Percentiles rank a stretch among this genome's conserved stretches.
phyloP scores from a whole-genome alignment of 2,797 vertebrate species.

The Halcyon leucocephala region DNA sequence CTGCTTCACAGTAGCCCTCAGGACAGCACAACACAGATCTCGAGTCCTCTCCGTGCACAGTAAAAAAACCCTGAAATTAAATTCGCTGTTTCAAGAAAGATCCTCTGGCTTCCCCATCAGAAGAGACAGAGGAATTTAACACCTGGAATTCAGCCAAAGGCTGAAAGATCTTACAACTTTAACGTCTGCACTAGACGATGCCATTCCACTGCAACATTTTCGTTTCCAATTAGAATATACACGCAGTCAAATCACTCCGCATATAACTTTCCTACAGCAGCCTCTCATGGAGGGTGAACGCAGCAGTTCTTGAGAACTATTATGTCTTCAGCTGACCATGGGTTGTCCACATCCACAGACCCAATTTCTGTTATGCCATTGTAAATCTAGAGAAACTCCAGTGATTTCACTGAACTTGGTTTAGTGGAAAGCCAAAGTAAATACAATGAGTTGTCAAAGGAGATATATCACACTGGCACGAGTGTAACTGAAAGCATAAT shows the following conservation, averaged over 20 bases:
- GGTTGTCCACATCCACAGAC: neutral
- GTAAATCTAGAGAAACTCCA: constrained; percentile 43
- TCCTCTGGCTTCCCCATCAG: neutral
- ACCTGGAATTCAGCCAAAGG: neutral
- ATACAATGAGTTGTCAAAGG: constrained; percentile 44
- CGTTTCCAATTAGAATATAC: neutral
- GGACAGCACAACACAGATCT: neutral
- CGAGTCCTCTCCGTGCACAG: fast-evolving
- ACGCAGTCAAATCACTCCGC: neutral
- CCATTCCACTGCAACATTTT: neutral
- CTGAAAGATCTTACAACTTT: neutral
- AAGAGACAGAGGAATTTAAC: neutral
- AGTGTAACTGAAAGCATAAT: constrained; percentile 35
- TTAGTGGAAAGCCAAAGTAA: constrained; percentile 37
- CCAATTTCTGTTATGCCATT: constrained; percentile 4
- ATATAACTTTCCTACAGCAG: neutral
- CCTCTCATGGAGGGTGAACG: neutral
- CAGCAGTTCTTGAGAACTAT: neutral
- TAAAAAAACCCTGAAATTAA: neutral
- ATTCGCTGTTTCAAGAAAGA: neutral
- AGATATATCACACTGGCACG: neutral
- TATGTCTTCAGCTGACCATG: neutral
- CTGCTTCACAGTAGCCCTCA: neutral
- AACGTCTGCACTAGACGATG: neutral
- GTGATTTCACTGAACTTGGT: neutral